These are phyloP conservation scores for Gulo gulo DNA, from an alignment of 2,113 vertebrate species.

Conservation along the genomic window DNA sequence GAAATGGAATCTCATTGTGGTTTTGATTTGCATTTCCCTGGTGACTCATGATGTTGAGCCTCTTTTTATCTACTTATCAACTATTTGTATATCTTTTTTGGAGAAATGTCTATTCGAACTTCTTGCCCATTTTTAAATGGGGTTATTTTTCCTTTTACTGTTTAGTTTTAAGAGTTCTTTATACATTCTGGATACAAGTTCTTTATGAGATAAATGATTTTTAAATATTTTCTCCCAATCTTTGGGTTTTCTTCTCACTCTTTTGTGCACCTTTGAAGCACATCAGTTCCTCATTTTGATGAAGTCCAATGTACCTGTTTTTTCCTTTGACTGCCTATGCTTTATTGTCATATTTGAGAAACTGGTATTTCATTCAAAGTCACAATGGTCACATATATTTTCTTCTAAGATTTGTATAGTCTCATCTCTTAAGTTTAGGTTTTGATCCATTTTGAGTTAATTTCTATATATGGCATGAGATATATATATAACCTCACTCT, in stretches of 20 bases:
- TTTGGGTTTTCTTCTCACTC: neutral
- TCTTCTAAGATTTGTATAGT: neutral
- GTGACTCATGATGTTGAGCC: neutral
- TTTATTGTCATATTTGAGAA: slow-evolving; percentile 3
- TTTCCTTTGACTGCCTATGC: neutral
- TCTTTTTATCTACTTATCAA: neutral
- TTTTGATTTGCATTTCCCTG: neutral
- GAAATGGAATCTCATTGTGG: neutral
- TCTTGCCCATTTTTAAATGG: neutral
- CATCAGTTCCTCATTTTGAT: neutral
- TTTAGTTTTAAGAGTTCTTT: neutral
- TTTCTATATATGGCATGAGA: neutral
- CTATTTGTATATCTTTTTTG: neutral
- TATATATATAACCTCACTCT: neutral
- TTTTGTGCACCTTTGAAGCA: neutral
- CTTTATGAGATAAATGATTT: neutral
- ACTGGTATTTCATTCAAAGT: neutral
- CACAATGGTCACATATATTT: neutral
- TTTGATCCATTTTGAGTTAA: neutral
- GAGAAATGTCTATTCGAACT: neutral
- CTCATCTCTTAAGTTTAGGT: neutral
- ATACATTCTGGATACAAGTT: neutral
- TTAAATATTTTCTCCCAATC: neutral
- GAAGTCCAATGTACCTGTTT: neutral
- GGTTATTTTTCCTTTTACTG: neutral